Base-by-base conservation (phyloP, 2,113 vertebrate genomes). In the Enhydra lutris region DNA sequence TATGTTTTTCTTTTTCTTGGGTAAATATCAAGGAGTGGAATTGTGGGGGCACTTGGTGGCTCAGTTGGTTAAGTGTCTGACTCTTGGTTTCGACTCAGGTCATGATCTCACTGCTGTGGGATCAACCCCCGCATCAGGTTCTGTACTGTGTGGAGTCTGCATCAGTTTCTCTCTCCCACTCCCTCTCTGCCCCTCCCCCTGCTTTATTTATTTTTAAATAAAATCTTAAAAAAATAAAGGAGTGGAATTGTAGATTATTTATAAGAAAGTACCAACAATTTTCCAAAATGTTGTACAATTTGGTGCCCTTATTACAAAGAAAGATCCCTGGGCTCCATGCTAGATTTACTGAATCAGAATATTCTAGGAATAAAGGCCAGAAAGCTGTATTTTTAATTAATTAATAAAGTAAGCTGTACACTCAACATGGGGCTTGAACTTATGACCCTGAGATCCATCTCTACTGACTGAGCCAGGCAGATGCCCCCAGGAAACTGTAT, bases 181-280 rank as follows among this genome's bases (percentile, higher is more conserved):
- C 34, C 18, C 8, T 21, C 34, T 69, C 34, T 69, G 34, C 67
- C 67, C 34, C 4, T 36, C 67, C 67, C 65, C 8, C 8, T 36
- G 18, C 34, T 69, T 55, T 55, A 55, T 55, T 55, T 55, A 55
- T 55, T 55, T 55, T 55, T 55, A 69, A 69, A 7, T 69, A 69
- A 69, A 36, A 34, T 67, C 63, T 67, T 21, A 69, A 69, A 21
- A n/a, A 69, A 36, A 21, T 36, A 69, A 69, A 69, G 17, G 34
- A 18, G 34, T 69, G 65, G 74, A 95, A 88, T 71, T 92, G 42
- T 4, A 87, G 42, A 17, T 87, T 52, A 52, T 94, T 94, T 59
- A 61, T 79, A 69, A 92, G 65, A 95, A 97, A 91, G 26, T 92
- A 65, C 39, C n/a, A 76, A 79, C n/a, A 81, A 65, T 69, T 95